Evolutionary conservation across 2,888 invertebrate species (phyloP).

Genomic region (Trissolcus japonicus): DNA sequence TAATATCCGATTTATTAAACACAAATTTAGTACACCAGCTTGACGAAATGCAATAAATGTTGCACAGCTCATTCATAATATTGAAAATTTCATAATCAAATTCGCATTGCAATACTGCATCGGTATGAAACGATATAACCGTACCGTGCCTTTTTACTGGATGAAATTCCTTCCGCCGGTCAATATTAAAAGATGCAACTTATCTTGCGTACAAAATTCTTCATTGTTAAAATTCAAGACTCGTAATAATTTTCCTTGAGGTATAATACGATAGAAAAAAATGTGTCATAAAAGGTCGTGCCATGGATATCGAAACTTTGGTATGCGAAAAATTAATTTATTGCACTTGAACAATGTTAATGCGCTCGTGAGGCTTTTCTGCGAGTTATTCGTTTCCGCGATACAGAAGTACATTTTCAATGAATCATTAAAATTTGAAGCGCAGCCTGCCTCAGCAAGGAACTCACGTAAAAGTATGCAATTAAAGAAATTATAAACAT

Average conservation of each 20-base stretch:
- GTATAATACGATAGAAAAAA: conserved; percentile 5
- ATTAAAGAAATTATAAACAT: conserved; percentile 19
- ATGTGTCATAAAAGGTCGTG: conserved; percentile 9
- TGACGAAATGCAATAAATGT: neutral
- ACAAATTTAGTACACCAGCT: too few relatives aligned
- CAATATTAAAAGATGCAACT: neutral
- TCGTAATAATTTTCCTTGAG: conserved; percentile 20
- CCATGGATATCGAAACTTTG: conserved; percentile 13
- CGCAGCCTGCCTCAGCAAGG: conserved; percentile 3
- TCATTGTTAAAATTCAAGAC: conserved; percentile 1
- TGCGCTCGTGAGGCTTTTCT: conserved; percentile 28
- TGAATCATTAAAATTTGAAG: conserved; percentile 40
- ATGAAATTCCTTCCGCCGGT: neutral
- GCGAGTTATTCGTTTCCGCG: conserved; percentile 30
- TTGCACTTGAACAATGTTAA: conserved; percentile 25
- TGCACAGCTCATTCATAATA: neutral
- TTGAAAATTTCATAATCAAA: neutral
- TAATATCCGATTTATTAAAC: too few relatives aligned
- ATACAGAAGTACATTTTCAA: conserved; percentile 33
- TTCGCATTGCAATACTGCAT: conserved; percentile 7
- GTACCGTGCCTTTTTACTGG: neutral
- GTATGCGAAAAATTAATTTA: conserved; percentile 34
- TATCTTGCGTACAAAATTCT: neutral
- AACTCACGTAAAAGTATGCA: conserved; percentile 21
- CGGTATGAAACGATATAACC: conserved; percentile 4